Base-by-base conservation (phyloP, 2,888 invertebrate genomes). In the Chaitophorus viminalis region DNA sequence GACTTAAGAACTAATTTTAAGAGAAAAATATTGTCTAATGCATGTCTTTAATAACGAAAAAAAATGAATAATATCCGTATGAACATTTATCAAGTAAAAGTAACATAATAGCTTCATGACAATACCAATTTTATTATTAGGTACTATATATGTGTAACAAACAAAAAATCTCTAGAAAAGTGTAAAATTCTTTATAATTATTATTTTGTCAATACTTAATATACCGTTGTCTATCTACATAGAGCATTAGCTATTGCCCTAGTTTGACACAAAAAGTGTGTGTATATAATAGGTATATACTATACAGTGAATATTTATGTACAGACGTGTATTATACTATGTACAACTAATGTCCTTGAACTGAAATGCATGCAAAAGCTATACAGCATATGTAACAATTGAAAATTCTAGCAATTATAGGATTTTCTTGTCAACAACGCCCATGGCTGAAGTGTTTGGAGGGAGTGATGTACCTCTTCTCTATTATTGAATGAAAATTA, bases 161-260 rank as follows among this genome's bases (percentile, higher is more conserved):
- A 36, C 36, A 36, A 36, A 36, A 36, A 36, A 36, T 36, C 36
- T 36, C 3, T 6, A 6, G 36, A 36, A 36, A 36, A 5, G 36
- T 36, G 36, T 36, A 39, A 39, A 39, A 39, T 9, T 46, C 1
- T 46, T 46, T 14, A 11, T 11, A 11, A 1, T 9, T 39, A 60
- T 60, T 11, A 39, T 79, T 3, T 79, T 21, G 21, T 18, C 25
- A 21, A 68, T 68, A 21, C 14, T 21, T 68, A 39, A 11, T 14
- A 11, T 14, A 65, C 17, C 18, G 21, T 81, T 46, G 36, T 74
- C 4, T 6, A 33, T 54, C 33, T 72, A 46, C n/a, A n/a, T 9
- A 21, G 2, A 54, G n/a, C 54, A 72, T 74, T 6, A 82, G 72
- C 31, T n/a, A 52, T 31, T 72, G 82, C 52, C 82, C 82, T 72